Conservation (phyloP, 2,113 vertebrate species). For the Helogale parvula region DNA sequence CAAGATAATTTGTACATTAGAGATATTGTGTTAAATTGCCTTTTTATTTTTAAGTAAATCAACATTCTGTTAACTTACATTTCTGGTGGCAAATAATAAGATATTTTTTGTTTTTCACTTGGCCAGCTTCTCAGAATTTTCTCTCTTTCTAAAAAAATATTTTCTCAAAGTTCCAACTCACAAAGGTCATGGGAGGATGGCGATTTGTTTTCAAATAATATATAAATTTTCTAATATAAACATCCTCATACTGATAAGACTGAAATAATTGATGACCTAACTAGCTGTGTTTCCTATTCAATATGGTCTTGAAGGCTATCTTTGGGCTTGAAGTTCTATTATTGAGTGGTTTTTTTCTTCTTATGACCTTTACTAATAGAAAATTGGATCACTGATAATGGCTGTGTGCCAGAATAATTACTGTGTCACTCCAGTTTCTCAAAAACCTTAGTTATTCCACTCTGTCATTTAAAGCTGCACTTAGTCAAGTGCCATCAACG, state of each 20-base stretch:
- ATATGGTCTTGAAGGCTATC: neutral
- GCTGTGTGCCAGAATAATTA: neutral
- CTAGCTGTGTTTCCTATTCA: neutral
- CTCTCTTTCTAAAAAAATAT: neutral
- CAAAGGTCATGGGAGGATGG: neutral
- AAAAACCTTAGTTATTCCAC: neutral
- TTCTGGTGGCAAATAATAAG: neutral
- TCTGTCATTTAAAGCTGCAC: neutral
- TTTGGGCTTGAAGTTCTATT: neutral
- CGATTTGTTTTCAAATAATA: neutral
- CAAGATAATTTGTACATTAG: neutral
- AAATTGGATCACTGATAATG: neutral
- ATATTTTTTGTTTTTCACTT: neutral
- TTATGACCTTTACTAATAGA: neutral
- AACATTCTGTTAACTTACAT: neutral
- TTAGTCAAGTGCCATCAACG: neutral
- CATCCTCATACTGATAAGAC: neutral
- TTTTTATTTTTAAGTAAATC: neutral
- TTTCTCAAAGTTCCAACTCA: neutral
- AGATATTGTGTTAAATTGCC: neutral
- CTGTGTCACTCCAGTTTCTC: neutral
- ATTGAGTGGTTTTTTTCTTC: neutral
- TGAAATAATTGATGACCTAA: neutral
- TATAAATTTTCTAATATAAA: neutral
- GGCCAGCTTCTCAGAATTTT: neutral